Percentiles rank a stretch among this genome's conserved stretches.
Conservation (phyloP, 2,888 invertebrate genomes). For the Crioceris asparagi region DNA sequence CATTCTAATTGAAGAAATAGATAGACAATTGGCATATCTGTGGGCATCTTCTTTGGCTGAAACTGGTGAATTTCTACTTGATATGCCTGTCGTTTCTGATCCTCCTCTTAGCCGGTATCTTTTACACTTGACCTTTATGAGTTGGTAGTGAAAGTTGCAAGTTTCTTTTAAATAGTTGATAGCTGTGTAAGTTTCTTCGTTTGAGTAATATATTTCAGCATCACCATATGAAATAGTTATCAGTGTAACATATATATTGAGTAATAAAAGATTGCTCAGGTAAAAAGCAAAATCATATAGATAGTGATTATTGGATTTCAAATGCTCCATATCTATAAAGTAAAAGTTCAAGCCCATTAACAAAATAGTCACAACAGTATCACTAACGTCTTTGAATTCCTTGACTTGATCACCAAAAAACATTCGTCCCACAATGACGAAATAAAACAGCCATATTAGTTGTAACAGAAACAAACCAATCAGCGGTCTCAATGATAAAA, state of each 20-base stretch:
- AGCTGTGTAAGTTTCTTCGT: constrained; percentile 15
- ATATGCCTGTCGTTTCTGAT: constrained; percentile 4
- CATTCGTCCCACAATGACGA: constrained; percentile 12
- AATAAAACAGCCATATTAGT: constrained; percentile 15
- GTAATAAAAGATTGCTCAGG: constrained; percentile 17
- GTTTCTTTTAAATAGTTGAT: constrained; percentile 19
- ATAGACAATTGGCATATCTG: background rate
- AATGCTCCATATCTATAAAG: constrained; percentile 13
- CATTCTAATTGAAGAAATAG: constrained; percentile 14
- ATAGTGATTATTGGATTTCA: constrained; percentile 14
- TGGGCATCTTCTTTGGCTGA: constrained; percentile 20
- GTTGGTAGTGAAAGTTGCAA: constrained; percentile 17
- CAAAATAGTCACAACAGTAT: constrained; percentile 17
- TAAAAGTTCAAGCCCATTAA: constrained; percentile 19
- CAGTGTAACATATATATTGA: constrained; percentile 20
- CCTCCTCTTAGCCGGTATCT: constrained; percentile 16
- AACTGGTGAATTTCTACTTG: constrained; percentile 7
- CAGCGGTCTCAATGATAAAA: constrained; percentile 16
- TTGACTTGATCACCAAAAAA: constrained; percentile 4
- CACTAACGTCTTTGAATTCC: constrained; percentile 14
- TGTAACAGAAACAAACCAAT: constrained; percentile 20
- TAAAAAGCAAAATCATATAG: constrained; percentile 18
- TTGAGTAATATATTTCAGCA: constrained; percentile 21
- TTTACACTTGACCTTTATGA: constrained; percentile 13
- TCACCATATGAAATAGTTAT: constrained; percentile 21